A percentile compares a stretch with the other conserved stretches of the same genome.
Conservation (phyloP, 2,888 invertebrate species). For the Hydrotaea cyrtoneurina region DNA sequence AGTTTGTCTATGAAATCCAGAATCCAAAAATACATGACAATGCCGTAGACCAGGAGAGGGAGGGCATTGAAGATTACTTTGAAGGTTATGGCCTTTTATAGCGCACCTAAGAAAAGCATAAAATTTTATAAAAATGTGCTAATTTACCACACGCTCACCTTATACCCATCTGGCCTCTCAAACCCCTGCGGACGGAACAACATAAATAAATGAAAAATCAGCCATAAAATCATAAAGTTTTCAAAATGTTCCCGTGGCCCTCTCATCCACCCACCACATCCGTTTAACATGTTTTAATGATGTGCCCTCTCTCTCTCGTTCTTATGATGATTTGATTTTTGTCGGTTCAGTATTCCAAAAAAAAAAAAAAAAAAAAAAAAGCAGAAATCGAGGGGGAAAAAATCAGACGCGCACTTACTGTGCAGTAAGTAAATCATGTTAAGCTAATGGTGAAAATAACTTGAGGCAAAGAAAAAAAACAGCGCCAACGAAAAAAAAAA, state of each 20-base stretch:
- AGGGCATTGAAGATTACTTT: slow-evolving; percentile 25
- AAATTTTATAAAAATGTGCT: slow-evolving; percentile 20
- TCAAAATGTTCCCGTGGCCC: not conserved
- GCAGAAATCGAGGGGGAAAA: not conserved
- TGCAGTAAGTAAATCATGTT: slow-evolving; percentile 44
- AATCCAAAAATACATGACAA: slow-evolving; percentile 1
- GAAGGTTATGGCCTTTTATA: not conserved
- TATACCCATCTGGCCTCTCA: not conserved
- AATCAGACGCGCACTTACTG: not conserved
- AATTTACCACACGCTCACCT: not conserved
- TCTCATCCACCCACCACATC: not conserved
- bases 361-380: not conserved
- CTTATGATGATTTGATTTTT: slow-evolving; percentile 45
- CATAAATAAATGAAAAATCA: slow-evolving; percentile 17
- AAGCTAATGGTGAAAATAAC: slow-evolving; percentile 48
- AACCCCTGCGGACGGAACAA: not conserved
- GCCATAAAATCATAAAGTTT: slow-evolving; percentile 35
- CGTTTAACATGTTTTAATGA: not conserved
- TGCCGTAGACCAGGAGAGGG: not conserved
- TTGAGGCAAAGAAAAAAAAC: slow-evolving; percentile 22
- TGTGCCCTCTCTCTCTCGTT: slow-evolving; percentile 10
- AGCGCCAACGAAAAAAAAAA: not conserved
- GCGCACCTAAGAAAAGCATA: not conserved
- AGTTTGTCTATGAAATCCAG: not conserved
- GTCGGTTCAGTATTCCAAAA: not conserved